A percentile compares a stretch with the other conserved stretches of the same genome.
phyloP scores from a whole-genome alignment of 2,888 invertebrate genomes.

The Anoplius nigerrimus region DNA sequence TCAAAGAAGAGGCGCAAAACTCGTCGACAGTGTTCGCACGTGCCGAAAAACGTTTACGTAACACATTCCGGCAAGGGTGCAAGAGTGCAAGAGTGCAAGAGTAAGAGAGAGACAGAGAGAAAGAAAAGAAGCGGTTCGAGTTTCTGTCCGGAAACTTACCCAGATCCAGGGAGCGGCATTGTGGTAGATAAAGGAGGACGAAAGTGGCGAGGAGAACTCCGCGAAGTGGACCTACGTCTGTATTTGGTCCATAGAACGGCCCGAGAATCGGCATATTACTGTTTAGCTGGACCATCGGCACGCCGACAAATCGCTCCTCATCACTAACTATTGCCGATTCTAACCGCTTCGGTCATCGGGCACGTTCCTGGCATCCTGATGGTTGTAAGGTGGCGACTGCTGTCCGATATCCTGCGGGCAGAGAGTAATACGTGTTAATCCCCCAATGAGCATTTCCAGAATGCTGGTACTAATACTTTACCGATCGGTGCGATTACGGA shows the following conservation, averaged over 20 bases:
- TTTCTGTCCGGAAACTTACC: constrained; percentile 56
- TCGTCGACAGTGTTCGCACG: no score
- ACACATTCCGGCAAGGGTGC: no score
- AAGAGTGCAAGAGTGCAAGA: no score
- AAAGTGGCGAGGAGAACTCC: constrained; percentile 61
- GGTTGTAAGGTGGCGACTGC: constrained; percentile 50
- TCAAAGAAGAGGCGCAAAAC: no score
- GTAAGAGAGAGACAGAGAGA: background rate
- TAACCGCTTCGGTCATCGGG: constrained; percentile 55
- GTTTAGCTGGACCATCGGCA: constrained; percentile 62
- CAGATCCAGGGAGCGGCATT: constrained; percentile 60
- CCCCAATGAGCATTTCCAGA: constrained; percentile 29
- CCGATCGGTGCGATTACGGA: background rate
- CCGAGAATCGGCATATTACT: constrained; percentile 69
- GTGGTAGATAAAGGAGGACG: constrained; percentile 61
- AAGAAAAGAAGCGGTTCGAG: no score
- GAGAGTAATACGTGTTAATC: constrained; percentile 49
- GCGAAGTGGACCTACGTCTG: constrained; percentile 57
- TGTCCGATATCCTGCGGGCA: constrained; percentile 50
- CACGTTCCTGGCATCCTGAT: constrained; percentile 57
- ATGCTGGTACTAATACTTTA: constrained; percentile 10
- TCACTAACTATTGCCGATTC: constrained; percentile 60
- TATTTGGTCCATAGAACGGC: constrained; percentile 40
- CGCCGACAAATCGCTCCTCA: constrained; percentile 66
- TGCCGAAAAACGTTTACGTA: no score